Base-by-base conservation (phyloP, 2,797 vertebrate species). In the Argentina silus region DNA sequence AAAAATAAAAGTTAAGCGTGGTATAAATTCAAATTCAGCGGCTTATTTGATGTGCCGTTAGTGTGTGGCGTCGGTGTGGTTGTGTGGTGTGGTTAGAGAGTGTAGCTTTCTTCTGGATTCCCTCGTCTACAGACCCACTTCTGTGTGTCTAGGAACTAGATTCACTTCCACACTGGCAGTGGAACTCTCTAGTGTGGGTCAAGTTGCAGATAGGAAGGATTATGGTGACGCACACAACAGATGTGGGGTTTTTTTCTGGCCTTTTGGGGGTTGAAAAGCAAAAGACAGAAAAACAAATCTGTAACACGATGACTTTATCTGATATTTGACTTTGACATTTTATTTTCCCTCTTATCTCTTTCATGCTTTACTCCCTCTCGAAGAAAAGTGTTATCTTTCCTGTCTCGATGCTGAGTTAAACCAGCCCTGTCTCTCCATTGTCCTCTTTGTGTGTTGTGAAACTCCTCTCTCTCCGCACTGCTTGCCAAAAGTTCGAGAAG, bases 21-120 rank as follows among this genome's bases (percentile, higher is more conserved):
- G 44, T 27, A 65, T 70, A 69, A 51, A 74, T 81, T 71, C 56
- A 67, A 70, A 73, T 71, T 5, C 36, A 19, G 10, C 11, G 45
- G 44, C 10, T 55, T 55, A 45, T 21, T 51, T 61, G 51, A 59
- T 21, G 57, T 45, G 27, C 47, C 23, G 1, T 67, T 9, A 17
- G 8, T 1, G 71, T 65, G 47, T 27, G 63, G 19, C 15, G 17
- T 14, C 7, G 23, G 60, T 2, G 23, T 44, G 7, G 10, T 17
- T 43, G 61, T n/a, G 61, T 63, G 14, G 60, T 43, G 42, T 36
- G 7, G 61, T 59, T 12, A 59, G 42, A 44, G 36, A n/a, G n/a
- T 63, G 42, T 43, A 45, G 61, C 9, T 27, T 43, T 15, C 27
- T 42, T 44, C 15, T 44, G 1, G 36, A 15, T 15, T 43, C 15